Conservation (phyloP, 37 sponge, comb jelly and placozoan genomes). For the Oopsacas minuta region DNA sequence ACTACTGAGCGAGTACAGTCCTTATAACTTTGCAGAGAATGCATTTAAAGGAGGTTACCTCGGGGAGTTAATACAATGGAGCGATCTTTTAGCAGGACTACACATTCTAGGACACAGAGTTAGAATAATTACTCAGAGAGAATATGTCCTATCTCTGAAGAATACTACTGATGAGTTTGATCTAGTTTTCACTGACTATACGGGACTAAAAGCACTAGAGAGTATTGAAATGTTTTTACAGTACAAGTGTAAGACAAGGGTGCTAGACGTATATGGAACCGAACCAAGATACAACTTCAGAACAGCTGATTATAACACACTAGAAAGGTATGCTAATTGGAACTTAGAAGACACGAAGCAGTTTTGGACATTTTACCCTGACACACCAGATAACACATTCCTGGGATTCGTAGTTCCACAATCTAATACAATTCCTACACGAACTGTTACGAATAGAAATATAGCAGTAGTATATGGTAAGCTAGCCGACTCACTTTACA, state of each 20-base stretch:
- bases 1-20: conserved; percentile 59
- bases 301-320: not conserved
- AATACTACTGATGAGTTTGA: conserved; percentile 32
- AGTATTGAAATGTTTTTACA: conserved; percentile 27
- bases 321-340: not conserved
- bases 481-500: conserved; percentile 20
- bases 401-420: conserved; percentile 43
- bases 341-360: conserved; percentile 30
- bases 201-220: conserved; percentile 40
- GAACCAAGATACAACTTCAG: conserved; percentile 43
- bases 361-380: conserved; percentile 64
- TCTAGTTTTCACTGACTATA: conserved; percentile 62
- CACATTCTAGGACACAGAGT: conserved; percentile 21
- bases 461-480: conserved; percentile 60
- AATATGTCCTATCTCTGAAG: not conserved
- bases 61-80: conserved; percentile 66
- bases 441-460: conserved; percentile 24
- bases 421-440: not conserved
- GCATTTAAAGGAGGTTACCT: conserved; percentile 65
- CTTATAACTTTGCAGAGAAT: conserved; percentile 59
- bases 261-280: conserved; percentile 57
- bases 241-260: conserved; percentile 49
- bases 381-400: conserved; percentile 72
- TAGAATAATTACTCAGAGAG: conserved; percentile 24
- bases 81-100: conserved; percentile 49